These are phyloP conservation scores for Corydoras sp. DNA, from an alignment of 2,113 vertebrate species.

Conservation along the genomic window DNA sequence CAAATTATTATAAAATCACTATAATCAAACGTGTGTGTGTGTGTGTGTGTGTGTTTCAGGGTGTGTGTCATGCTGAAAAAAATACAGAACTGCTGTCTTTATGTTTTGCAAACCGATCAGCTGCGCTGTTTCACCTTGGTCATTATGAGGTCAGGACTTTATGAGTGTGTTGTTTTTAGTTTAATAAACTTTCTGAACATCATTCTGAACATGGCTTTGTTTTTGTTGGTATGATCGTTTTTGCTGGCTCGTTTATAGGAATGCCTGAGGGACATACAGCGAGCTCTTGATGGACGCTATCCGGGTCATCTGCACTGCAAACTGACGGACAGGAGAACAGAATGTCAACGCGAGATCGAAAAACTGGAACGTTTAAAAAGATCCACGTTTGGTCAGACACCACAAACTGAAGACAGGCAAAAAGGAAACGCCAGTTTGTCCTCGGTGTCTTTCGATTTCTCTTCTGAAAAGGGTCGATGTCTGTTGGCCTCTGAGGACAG, in stretches of 20 bases:
- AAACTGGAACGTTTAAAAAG: conserved; percentile 14
- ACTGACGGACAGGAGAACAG: conserved; percentile 66
- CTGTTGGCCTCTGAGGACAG: conserved; percentile 72
- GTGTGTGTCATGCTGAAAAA: conserved; percentile 64
- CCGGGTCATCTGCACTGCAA: conserved; percentile 77
- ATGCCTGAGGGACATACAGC: conserved; percentile 76
- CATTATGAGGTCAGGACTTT: conserved; percentile 64
- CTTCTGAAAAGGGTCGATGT: conserved; percentile 73
- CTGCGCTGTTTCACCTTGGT: conserved; percentile 76
- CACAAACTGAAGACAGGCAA: neutral
- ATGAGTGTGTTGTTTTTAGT: neutral
- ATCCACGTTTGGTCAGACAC: conserved; percentile 4
- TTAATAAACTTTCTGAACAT: too few relatives aligned
- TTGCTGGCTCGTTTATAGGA: conserved; percentile 55
- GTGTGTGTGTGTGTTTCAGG: conserved; percentile 60
- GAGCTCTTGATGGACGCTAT: conserved; percentile 71
- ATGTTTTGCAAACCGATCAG: conserved; percentile 90
- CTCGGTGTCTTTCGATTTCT: conserved; percentile 60
- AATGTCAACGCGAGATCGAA: conserved; percentile 70
- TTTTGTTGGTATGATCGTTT: neutral
- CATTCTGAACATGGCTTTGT: neutral
- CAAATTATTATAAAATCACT: too few relatives aligned
- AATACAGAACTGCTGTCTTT: conserved; percentile 71
- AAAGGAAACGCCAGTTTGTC: conserved; percentile 41
- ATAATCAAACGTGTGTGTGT: too few relatives aligned